Percentiles rank a stretch among this genome's conserved stretches.
These are phyloP conservation scores for Bradynema listronoti DNA, from an alignment of 1,140 invertebrate genomes.

Conservation along the genomic window DNA sequence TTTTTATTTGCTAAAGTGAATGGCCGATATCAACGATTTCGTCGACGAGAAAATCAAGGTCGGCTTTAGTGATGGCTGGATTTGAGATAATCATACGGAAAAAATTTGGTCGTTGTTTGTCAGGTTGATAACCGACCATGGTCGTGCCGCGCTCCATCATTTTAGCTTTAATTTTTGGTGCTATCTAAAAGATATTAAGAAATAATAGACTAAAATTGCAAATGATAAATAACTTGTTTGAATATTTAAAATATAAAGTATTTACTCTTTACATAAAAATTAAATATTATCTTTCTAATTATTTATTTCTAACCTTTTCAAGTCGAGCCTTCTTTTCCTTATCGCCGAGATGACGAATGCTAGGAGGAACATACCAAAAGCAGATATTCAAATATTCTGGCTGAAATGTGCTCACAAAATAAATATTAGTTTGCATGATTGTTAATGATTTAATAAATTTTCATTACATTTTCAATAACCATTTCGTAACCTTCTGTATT, in stretches of 20 bases:
- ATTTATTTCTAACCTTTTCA: slow-evolving; percentile 69
- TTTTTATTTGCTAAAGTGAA: slow-evolving; percentile 14
- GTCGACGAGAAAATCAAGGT: slow-evolving; percentile 54
- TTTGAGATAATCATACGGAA: slow-evolving; percentile 76
- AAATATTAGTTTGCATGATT: slow-evolving; percentile 10
- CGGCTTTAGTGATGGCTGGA: slow-evolving; percentile 48
- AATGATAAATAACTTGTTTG: too few species aligned
- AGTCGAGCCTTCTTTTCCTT: slow-evolving; percentile 72
- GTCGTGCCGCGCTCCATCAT: slow-evolving; percentile 95
- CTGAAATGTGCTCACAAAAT: slow-evolving; percentile 61
- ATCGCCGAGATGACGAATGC: slow-evolving; percentile 72
- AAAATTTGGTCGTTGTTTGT: slow-evolving; percentile 68
- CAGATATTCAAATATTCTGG: slow-evolving; percentile 92
- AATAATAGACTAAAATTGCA: too few species aligned
- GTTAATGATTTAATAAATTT: too few species aligned
- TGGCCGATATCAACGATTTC: slow-evolving; percentile 53
- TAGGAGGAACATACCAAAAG: slow-evolving; percentile 92
- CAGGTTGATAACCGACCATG: slow-evolving; percentile 72
- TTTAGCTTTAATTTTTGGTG: slow-evolving; percentile 80
- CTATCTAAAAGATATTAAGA: too few species aligned
- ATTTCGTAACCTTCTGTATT: slow-evolving; percentile 77
- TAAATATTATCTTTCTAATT: background rate
- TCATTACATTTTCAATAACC: slow-evolving; percentile 66
- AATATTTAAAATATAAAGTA: too few species aligned
- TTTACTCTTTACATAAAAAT: too few species aligned